Evolutionary conservation across 2,113 vertebrate species (phyloP).

Genomic region (Cyprinodon tularosa): DNA sequence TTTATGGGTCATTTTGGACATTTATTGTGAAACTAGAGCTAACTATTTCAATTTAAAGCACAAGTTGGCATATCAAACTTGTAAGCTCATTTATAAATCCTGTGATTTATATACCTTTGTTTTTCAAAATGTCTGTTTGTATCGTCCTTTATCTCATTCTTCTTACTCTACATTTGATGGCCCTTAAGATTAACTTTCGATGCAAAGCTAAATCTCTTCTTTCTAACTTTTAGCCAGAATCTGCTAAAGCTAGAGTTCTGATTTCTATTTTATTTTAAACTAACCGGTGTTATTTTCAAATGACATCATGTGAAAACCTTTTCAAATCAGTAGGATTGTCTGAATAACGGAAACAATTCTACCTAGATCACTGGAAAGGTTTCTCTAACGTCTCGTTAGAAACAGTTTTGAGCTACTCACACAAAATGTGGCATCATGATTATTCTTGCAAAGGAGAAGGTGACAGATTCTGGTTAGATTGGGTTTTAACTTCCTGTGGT

Average conservation of each 20-base stretch:
- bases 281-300: not conserved
- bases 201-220: conserved; percentile 4
- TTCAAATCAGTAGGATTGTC: not conserved
- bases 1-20: not conserved
- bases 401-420: not conserved
- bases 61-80: not conserved
- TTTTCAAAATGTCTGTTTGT: not conserved
- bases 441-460: not conserved
- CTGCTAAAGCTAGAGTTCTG: not conserved
- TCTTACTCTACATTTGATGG: conserved; percentile 1
- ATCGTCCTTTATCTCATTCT: not conserved
- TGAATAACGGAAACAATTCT: not conserved
- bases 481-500: conserved; percentile 11
- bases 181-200: not conserved
- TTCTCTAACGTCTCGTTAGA: not conserved
- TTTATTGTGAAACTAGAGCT: not conserved
- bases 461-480: conserved; percentile 20
- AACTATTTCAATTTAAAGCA: not conserved
- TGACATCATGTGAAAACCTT: not conserved
- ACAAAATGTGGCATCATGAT: not conserved
- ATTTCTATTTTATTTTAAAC: not conserved
- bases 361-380: not conserved
- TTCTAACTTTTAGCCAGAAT: conserved; percentile 15
- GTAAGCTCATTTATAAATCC: not conserved
- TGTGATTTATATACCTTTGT: not conserved